Evolutionary conservation across 2,797 vertebrate genomes (phyloP), one percentile per base, ranked within the genome.

Genomic region (Lateolabrax maculatus): DNA sequence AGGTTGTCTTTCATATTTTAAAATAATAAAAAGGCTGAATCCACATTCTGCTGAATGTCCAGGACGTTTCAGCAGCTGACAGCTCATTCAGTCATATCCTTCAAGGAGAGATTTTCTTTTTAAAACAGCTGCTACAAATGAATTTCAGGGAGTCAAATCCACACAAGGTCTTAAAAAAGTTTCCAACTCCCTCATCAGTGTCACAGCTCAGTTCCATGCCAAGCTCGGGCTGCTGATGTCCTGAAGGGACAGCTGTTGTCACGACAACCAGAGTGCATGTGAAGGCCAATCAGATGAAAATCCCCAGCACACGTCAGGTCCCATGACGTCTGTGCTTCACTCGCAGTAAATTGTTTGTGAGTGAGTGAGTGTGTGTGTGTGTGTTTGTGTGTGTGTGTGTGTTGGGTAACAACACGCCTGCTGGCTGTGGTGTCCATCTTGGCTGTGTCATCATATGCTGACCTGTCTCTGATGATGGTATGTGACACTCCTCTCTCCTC

Each of bases 231-330:
- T 72, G 69, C 79, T 79, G 39, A 52, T 80, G 83, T 89, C 91
- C 90, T 85, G 81, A 82, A 89, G 91, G 85, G 89, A 90, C 87
- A 87, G 69, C 68, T 25, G 67, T 90, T 86, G 89, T 92, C 90
- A 90, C 69, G 82, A 87, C 86, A 89, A 89, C 86, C 84, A 72
- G 74, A 90, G 84, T 79, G 57, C 82, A 87, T 86, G 82, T 91
- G 88, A 92, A 89, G 68, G 76, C 89, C 87, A 90, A 90, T 89
- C 89, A 84, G 85, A 90, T 55, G 49, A 84, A 87, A 91, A 84
- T 65, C 82, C 81, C 68, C 51, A 27, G 83, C 87, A 86, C 81
- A 84, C 79, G 83, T 92, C 92, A 89, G 75, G 72, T 91, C 78
- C 86, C 84, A 90, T 92, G 90, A 91, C 82, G 88, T 92, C 90